Percentiles rank a stretch among this genome's conserved stretches.
These are phyloP conservation scores for Cyclophora punctaria DNA, from an alignment of 2,888 invertebrate species.

Conservation along the genomic window DNA sequence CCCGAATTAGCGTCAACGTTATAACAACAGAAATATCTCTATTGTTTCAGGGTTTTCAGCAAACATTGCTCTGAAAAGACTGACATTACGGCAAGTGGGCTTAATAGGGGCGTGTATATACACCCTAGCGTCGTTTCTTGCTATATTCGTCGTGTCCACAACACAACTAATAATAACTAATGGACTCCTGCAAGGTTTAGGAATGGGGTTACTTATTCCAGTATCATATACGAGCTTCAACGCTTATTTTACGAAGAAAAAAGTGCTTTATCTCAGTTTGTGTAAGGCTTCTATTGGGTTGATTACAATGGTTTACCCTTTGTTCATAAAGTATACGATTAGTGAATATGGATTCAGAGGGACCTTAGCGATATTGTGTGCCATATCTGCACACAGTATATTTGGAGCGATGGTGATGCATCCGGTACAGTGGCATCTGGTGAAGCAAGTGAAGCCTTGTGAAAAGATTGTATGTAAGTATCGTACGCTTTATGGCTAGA, in stretches of 20 bases:
- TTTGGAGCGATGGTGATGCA: conserved; percentile 81
- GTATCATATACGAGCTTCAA: conserved; percentile 83
- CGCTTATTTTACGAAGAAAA: conserved; percentile 81
- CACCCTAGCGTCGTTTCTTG: conserved; percentile 76
- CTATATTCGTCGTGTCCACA: conserved; percentile 78
- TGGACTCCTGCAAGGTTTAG: conserved; percentile 78
- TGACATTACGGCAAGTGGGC: conserved; percentile 79
- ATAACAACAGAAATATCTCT: neutral
- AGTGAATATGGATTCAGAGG: conserved; percentile 81
- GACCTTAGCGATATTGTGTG: conserved; percentile 80
- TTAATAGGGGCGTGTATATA: conserved; percentile 78
- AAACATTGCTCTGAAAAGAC: conserved; percentile 78
- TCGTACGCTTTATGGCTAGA: neutral
- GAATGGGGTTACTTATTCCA: conserved; percentile 83
- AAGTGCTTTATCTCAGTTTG: conserved; percentile 81
- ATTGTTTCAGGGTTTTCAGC: conserved; percentile 78
- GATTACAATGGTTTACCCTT: conserved; percentile 80
- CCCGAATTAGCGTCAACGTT: no score
- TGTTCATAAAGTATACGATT: conserved; percentile 77
- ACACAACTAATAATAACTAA: conserved; percentile 78
- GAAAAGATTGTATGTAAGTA: conserved; percentile 64
- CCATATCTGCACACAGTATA: conserved; percentile 79
- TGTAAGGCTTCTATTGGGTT: conserved; percentile 82
- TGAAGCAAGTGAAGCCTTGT: conserved; percentile 52
- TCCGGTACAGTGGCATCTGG: conserved; percentile 83